These are phyloP conservation scores for Euwallacea similis DNA, from an alignment of 1,140 invertebrate species.

Conservation along the genomic window DNA sequence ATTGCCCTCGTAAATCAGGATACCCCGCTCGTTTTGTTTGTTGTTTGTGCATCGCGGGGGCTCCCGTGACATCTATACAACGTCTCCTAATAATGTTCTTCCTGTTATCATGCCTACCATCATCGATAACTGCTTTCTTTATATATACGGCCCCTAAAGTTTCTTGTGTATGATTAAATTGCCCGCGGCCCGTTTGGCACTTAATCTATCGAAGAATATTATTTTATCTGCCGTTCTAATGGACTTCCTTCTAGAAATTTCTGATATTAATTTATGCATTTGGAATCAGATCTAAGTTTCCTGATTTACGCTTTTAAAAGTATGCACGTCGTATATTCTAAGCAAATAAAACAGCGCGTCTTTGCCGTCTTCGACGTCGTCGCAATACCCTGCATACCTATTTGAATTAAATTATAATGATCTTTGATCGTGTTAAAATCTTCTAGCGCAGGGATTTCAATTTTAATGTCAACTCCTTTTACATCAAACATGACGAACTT, in stretches of 20 bases:
- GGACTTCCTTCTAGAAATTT: too few species aligned
- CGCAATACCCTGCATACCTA: conserved; percentile 40
- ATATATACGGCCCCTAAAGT: conserved; percentile 33
- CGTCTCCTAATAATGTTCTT: conserved; percentile 43
- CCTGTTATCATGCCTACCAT: conserved; percentile 41
- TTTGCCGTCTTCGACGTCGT: not conserved
- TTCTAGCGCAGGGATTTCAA: conserved; percentile 51
- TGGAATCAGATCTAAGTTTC: too few species aligned
- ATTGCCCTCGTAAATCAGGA: conserved; percentile 49
- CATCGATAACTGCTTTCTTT: conserved; percentile 36
- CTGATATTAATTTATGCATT: too few species aligned
- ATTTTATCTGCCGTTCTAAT: not conserved
- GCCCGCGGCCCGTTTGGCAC: conserved; percentile 20
- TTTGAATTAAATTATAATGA: conserved; percentile 51
- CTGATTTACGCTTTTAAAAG: not conserved
- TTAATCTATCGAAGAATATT: conserved; percentile 22
- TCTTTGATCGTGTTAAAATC: conserved; percentile 53
- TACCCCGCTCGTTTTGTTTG: conserved; percentile 42
- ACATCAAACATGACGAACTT: conserved; percentile 53
- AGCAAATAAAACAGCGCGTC: conserved; percentile 2
- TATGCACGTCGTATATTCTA: not conserved
- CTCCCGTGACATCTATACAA: conserved; percentile 38
- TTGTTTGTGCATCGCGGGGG: conserved; percentile 42
- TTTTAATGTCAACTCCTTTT: conserved; percentile 54
- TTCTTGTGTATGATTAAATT: conserved; percentile 36